Base-by-base conservation (phyloP, 2,797 vertebrate genomes). In the Staurois parvus region DNA sequence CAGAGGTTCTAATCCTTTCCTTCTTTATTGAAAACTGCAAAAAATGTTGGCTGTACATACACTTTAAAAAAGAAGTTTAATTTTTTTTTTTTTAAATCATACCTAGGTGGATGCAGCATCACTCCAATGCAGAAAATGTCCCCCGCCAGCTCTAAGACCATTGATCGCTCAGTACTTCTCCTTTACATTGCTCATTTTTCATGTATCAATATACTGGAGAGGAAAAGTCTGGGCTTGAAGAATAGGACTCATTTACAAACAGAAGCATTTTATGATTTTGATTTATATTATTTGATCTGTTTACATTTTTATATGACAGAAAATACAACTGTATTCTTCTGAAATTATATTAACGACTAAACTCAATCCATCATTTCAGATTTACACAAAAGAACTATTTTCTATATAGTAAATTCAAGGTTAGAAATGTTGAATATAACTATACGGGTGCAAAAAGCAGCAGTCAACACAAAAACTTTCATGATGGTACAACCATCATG, bases 361-460 rank as follows among this genome's bases (percentile, higher is more conserved):
- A 59, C 52, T 24, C 21, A 59, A 59, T 66, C 64, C 13, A 26
- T 66, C 64, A 26, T 79, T 40, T 48, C 19, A 19, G 21, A 68
- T 79, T 72, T 59, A 28, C 34, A 59, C 15, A 70, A 70, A 4
- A 79, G 29, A n/a, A 15, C 42, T 59, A 19, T 59, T 72, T 76
- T n/a, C 10, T 76, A 6, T 29, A 2, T 75, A 48, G 73, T 68
- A 19, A 37, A 8, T 15, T 21, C 40, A 75, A 67, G 28, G 37
- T 45, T 48, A 66, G 59, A 2, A 64, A 76, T 68, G 24, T 34
- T 56, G 34, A 12, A 29, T 26, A 34, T 83, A 59, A 45, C 62
- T 30, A 42, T 17, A 11, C 40, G 9, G 13, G 29, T 2, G 6
- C 13, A 56, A 24, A 26, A 32, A 59, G 34, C 6, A n/a, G 32